These are phyloP conservation scores for Drosophila kanekoi DNA, from an alignment of 2,888 invertebrate species.

Conservation along the genomic window DNA sequence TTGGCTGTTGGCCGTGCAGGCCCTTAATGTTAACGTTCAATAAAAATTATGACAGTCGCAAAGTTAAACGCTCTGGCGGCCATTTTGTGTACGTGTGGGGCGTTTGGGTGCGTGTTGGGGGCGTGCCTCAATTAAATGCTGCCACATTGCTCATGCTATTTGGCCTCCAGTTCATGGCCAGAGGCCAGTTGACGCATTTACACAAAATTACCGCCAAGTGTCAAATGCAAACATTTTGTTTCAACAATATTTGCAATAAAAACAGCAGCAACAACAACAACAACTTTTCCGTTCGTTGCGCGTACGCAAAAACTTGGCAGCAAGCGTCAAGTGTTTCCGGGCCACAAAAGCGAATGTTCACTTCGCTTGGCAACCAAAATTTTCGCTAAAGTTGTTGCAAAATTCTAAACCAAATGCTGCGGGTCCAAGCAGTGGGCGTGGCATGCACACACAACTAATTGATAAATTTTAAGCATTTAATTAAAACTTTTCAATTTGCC, in stretches of 20 bases:
- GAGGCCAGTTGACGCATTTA: constrained; percentile 78
- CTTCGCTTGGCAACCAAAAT: constrained; percentile 28
- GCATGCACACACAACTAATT: constrained; percentile 49
- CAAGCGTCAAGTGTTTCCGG: constrained; percentile 36
- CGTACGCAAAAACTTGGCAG: constrained; percentile 30
- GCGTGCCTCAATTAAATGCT: constrained; percentile 64
- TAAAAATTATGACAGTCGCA: constrained; percentile 78
- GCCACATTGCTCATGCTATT: constrained; percentile 3
- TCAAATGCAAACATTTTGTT: constrained; percentile 77
- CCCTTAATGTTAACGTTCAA: constrained; percentile 61
- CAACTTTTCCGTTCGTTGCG: constrained; percentile 36
- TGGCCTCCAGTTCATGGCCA: constrained; percentile 44
- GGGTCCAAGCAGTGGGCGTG: neutral
- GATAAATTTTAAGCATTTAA: constrained; percentile 70
- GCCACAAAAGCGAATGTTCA: constrained; percentile 36
- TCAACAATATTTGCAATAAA: constrained; percentile 76
- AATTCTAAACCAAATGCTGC: constrained; percentile 29
- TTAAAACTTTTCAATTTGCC: constrained; percentile 69
- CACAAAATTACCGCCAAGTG: constrained; percentile 78
- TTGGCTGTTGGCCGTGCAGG: constrained; percentile 39
- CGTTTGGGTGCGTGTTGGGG: neutral
- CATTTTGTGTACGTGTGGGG: constrained; percentile 60
- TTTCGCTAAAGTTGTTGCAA: constrained; percentile 28
- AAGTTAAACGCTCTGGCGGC: constrained; percentile 72
- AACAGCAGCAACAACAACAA: constrained; percentile 42